Evolutionary conservation across 2,113 vertebrate species (phyloP).

Genomic region (Semnornis frantzii): DNA sequence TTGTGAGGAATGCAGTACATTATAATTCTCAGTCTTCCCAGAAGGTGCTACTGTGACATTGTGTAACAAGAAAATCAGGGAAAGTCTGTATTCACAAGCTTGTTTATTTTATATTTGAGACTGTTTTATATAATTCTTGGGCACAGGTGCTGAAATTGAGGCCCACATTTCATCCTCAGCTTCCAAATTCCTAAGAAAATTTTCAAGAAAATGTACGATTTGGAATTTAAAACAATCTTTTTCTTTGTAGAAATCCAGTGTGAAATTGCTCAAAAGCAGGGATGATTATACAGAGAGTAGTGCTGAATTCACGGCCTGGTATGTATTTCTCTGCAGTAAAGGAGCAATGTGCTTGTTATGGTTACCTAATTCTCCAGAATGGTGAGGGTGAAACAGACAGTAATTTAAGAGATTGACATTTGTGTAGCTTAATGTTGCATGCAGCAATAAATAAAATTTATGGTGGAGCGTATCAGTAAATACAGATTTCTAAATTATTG

Average conservation of each 20-base stretch:
- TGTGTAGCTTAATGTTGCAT: not conserved
- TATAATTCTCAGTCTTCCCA: not conserved
- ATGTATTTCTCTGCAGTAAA: slow-evolving; percentile 49
- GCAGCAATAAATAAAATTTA: not conserved
- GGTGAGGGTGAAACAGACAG: not conserved
- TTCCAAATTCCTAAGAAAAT: not conserved
- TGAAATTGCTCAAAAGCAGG: not conserved
- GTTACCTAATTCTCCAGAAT: not conserved
- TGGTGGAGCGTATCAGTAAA: not conserved
- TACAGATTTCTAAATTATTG: not conserved
- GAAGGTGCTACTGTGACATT: not conserved
- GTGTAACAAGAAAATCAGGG: not conserved
- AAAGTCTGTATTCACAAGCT: not conserved
- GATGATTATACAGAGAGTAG: slow-evolving; percentile 83
- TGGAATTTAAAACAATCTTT: not conserved
- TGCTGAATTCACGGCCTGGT: slow-evolving; percentile 89
- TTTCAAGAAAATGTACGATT: not conserved
- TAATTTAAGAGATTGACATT: not conserved
- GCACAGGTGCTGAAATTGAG: not conserved
- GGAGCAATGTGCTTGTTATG: not conserved
- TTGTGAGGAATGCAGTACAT: not conserved
- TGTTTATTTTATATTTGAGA: not conserved
- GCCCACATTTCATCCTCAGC: accelerated
- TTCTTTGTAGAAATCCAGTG: slow-evolving; percentile 31
- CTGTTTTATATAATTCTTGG: not conserved